Percentiles rank a stretch among this genome's conserved stretches.
Evolutionary conservation across 2,797 vertebrate genomes (phyloP).

Genomic region (Distichodus sexfasciatus): DNA sequence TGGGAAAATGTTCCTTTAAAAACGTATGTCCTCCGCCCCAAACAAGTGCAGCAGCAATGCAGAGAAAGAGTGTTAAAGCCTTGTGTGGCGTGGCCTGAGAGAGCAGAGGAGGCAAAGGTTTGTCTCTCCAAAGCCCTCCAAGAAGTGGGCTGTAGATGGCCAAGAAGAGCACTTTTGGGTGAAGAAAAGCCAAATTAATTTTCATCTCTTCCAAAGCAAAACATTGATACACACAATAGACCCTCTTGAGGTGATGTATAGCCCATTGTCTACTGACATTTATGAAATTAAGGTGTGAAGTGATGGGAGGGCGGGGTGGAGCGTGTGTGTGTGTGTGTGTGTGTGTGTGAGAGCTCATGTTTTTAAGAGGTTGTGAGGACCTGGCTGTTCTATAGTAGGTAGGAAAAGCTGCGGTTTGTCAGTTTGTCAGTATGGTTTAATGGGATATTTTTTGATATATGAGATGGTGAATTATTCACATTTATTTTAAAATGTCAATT

Average conservation of each 20-base stretch:
- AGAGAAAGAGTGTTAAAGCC: not conserved
- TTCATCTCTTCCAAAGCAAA: constrained; percentile 76
- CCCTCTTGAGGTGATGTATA: constrained; percentile 60
- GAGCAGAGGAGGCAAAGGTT: constrained; percentile 3
- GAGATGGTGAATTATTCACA: too few relatives aligned
- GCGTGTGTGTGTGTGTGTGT: too few relatives aligned
- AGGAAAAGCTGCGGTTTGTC: too few relatives aligned
- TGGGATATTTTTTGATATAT: too few relatives aligned
- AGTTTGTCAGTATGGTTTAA: too few relatives aligned
- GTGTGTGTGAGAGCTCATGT: too few relatives aligned
- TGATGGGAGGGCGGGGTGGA: constrained; percentile 33
- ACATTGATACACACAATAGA: constrained; percentile 72
- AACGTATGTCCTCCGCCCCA: too few relatives aligned
- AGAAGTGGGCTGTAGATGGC: constrained; percentile 69
- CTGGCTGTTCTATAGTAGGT: too few relatives aligned
- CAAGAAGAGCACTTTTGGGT: constrained; percentile 67
- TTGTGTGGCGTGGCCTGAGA: too few relatives aligned
- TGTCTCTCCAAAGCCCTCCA: constrained; percentile 61
- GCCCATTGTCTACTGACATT: constrained; percentile 49
- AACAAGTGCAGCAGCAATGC: not conserved
- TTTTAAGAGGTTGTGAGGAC: too few relatives aligned
- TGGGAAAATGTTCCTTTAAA: constrained; percentile 7
- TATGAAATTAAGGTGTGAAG: constrained; percentile 44
- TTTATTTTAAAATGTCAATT: too few relatives aligned
- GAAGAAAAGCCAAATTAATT: constrained; percentile 73